A percentile compares a stretch with the other conserved stretches of the same genome.
phyloP scores from a whole-genome alignment of 2,113 vertebrate species.

The Ailurus styani region DNA sequence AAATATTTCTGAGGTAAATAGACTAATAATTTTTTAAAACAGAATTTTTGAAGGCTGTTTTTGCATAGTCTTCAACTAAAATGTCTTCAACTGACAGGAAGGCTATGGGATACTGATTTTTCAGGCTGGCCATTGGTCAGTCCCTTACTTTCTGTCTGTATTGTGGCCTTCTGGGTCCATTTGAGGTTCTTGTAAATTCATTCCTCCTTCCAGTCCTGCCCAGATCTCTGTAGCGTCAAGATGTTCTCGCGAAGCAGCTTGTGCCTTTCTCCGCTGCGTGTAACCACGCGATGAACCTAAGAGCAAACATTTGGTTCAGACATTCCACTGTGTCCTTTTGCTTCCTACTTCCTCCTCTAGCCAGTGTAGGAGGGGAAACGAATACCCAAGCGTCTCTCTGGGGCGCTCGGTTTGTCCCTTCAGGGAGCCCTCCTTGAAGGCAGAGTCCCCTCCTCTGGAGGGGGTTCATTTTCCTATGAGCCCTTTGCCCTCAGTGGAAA shows the following conservation, averaged over 20 bases:
- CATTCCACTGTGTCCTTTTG: fast-evolving
- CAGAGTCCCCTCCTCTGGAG: not conserved
- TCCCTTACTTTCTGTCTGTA: not conserved
- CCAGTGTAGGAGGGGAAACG: not conserved
- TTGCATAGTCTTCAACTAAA: not conserved
- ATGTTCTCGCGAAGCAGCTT: fast-evolving
- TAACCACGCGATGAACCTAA: not conserved
- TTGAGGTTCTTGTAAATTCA: fast-evolving
- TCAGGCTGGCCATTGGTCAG: not conserved
- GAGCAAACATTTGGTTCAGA: not conserved
- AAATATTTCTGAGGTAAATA: constrained; percentile 21
- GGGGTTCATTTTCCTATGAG: fast-evolving
- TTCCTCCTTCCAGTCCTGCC: not conserved
- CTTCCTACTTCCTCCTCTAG: not conserved
- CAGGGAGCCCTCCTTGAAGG: not conserved
- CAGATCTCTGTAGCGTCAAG: not conserved
- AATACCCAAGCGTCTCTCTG: fast-evolving
- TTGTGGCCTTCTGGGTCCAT: not conserved
- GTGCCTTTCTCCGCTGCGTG: not conserved
- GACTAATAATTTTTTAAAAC: not conserved
- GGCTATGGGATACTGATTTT: not conserved
- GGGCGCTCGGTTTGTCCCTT: not conserved
- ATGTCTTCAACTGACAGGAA: not conserved
- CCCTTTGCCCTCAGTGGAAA: not conserved
- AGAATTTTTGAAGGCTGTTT: constrained; percentile 6